These are phyloP conservation scores for Periophthalmus modestus DNA, from an alignment of 2,113 vertebrate species.

Conservation along the genomic window DNA sequence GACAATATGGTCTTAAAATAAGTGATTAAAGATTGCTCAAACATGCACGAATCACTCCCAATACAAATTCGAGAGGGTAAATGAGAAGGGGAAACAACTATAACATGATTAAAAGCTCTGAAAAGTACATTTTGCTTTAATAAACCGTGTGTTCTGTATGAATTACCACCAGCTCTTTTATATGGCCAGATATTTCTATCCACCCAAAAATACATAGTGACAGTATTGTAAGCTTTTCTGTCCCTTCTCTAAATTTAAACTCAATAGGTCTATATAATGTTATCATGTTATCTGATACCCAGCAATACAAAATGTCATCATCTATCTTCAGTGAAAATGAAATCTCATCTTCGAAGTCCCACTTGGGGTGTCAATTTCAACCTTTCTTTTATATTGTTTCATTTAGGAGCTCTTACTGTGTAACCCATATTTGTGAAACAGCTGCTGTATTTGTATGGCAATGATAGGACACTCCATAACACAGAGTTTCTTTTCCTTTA, in stretches of 20 bases:
- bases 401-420: constrained; percentile 6
- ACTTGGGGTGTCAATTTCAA: constrained; percentile 32
- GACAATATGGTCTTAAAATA: too few species aligned
- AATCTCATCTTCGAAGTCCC: constrained; percentile 19
- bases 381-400: constrained; percentile 12
- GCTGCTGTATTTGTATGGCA: background rate
- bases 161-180: background rate
- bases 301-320: constrained; percentile 36
- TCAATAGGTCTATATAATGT: background rate
- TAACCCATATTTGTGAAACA: background rate
- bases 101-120: too few species aligned
- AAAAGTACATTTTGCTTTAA: too few species aligned
- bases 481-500: constrained; percentile 2
- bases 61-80: too few species aligned
- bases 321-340: constrained; percentile 54
- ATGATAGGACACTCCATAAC: background rate
- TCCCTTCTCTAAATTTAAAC: background rate
- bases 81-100: too few species aligned
- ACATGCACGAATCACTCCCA: too few species aligned
- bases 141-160: too few species aligned
- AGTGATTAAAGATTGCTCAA: too few species aligned
- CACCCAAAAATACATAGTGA: background rate
- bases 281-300: background rate
- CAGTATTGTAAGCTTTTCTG: background rate
- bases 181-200: background rate